These are phyloP conservation scores for Copidosoma floridanum DNA, from an alignment of 1,140 invertebrate species.

Conservation along the genomic window DNA sequence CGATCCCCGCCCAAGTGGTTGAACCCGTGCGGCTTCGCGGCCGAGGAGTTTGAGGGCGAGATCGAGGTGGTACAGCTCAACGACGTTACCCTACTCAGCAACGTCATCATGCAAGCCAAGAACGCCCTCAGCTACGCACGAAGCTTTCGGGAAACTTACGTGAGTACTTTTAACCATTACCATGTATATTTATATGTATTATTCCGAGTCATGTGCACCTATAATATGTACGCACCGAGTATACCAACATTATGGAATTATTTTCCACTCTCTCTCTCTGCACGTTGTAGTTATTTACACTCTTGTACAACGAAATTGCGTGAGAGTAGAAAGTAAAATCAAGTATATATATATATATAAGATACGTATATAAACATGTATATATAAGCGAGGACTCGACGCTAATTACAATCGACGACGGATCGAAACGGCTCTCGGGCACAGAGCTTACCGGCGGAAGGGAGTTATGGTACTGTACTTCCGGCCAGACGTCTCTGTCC, in stretches of 20 bases:
- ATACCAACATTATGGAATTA: too few relatives aligned
- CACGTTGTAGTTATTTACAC: too few relatives aligned
- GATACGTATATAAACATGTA: too few relatives aligned
- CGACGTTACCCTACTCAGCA: conserved; percentile 49
- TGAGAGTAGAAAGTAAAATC: neutral
- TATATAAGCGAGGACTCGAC: neutral
- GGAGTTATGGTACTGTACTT: conserved; percentile 40
- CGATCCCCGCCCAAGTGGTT: conserved; percentile 53
- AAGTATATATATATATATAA: too few relatives aligned
- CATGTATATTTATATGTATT: too few relatives aligned
- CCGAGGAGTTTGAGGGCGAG: conserved; percentile 42
- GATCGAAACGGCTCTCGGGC: too few relatives aligned
- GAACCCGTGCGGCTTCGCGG: conserved; percentile 56
- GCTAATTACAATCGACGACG: conserved; percentile 9
- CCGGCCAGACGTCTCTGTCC: conserved; percentile 32
- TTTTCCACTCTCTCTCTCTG: too few relatives aligned
- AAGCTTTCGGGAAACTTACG: conserved; percentile 55
- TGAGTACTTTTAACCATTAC: too few relatives aligned
- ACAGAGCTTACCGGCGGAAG: conserved; percentile 37
- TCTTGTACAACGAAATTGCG: too few relatives aligned
- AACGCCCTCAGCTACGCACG: conserved; percentile 53
- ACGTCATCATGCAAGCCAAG: conserved; percentile 54
- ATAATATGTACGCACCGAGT: too few relatives aligned
- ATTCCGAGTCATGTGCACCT: too few relatives aligned
- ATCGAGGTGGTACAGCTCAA: conserved; percentile 44